A percentile compares a stretch with the other conserved stretches of the same genome.
These are phyloP conservation scores for Amitus sp. DNA, from an alignment of 2,888 invertebrate species.

Conservation along the genomic window DNA sequence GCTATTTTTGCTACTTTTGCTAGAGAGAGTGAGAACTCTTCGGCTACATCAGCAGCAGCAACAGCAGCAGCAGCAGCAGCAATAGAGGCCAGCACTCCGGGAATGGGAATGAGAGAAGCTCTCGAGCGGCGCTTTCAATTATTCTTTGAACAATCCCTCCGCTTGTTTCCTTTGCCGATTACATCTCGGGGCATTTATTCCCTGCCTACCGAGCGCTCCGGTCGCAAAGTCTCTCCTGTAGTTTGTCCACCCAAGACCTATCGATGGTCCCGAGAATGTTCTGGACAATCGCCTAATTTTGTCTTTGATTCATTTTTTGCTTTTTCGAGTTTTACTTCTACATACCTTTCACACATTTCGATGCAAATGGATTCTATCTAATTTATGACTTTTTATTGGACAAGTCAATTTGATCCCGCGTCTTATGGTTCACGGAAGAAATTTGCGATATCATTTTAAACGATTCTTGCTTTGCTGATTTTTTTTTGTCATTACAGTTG, in stretches of 20 bases:
- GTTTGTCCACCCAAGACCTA: conserved; percentile 27
- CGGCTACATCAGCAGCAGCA: conserved; percentile 13
- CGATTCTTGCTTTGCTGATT: no score
- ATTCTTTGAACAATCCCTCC: conserved; percentile 65
- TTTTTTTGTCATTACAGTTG: no score
- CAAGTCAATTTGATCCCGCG: no score
- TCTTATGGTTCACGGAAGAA: no score
- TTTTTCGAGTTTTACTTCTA: no score
- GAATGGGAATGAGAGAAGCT: conserved; percentile 64
- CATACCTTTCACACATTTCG: no score
- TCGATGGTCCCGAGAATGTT: conserved; percentile 27
- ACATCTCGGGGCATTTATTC: conserved; percentile 66
- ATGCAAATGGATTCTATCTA: no score
- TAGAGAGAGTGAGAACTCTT: conserved; percentile 42
- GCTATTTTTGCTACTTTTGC: conserved; percentile 25
- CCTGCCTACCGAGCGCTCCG: conserved; percentile 44
- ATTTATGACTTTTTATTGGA: no score
- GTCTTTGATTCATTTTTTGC: no score
- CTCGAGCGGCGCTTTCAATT: conserved; percentile 66
- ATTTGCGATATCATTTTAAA: no score
- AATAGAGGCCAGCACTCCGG: conserved; percentile 38
- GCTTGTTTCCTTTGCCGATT: conserved; percentile 66
- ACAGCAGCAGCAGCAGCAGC: conserved; percentile 31
- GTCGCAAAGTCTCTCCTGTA: conserved; percentile 39
- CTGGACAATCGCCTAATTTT: neutral